phyloP scores from a whole-genome alignment of 2,113 vertebrate species.

The Hippoglossus stenolepis region DNA sequence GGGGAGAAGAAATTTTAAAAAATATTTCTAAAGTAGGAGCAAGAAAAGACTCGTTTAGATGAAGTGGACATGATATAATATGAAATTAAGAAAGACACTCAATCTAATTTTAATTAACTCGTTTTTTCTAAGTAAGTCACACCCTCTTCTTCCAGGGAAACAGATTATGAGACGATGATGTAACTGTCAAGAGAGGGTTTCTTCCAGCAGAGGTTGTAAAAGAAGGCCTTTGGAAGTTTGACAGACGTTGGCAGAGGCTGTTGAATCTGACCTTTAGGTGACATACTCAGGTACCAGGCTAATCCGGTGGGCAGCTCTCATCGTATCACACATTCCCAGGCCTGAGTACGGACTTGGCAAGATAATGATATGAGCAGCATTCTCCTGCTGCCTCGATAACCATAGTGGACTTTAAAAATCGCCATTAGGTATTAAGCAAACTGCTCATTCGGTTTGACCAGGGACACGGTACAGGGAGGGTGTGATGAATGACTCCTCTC shows the following conservation, averaged over 20 bases:
- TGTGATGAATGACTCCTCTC: neutral
- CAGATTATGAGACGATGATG: neutral
- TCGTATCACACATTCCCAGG: constrained; percentile 53
- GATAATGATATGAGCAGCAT: neutral
- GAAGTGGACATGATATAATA: too few species aligned
- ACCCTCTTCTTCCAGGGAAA: too few species aligned
- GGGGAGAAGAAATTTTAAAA: too few species aligned
- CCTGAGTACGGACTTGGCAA: constrained; percentile 8
- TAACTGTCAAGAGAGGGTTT: neutral
- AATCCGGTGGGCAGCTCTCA: constrained; percentile 41
- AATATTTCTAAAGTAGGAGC: too few species aligned
- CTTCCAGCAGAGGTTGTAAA: neutral
- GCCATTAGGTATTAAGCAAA: too few species aligned
- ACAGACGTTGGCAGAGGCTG: neutral
- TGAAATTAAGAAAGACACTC: too few species aligned
- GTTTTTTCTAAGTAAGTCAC: too few species aligned
- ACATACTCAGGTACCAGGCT: constrained; percentile 52
- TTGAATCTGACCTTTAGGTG: constrained; percentile 25
- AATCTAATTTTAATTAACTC: too few species aligned
- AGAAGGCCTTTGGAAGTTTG: constrained; percentile 26
- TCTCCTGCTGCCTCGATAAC: neutral
- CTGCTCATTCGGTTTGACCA: too few species aligned
- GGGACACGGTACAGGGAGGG: neutral
- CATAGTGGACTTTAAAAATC: too few species aligned
- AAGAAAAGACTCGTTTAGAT: too few species aligned